Percentiles rank a stretch among this genome's conserved stretches.
These are phyloP conservation scores for Amphiprion percula DNA, from an alignment of 2,113 vertebrate genomes.

Conservation along the genomic window DNA sequence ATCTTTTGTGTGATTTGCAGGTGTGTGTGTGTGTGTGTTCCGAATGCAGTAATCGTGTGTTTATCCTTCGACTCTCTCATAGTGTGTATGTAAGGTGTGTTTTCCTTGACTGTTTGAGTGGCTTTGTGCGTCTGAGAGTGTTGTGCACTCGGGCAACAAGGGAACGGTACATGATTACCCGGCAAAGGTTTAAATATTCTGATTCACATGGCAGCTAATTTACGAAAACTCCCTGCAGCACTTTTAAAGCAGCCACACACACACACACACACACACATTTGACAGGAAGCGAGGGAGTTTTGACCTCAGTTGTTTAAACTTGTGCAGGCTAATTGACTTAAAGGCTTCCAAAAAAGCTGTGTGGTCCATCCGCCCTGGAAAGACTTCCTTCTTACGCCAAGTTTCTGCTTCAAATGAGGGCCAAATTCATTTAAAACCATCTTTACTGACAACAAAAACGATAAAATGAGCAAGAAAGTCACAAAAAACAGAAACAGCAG, in stretches of 20 bases:
- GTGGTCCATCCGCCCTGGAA: neutral
- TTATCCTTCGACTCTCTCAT: neutral
- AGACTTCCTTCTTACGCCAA: conserved; percentile 1
- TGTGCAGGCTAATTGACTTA: conserved; percentile 11
- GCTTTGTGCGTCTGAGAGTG: conserved; percentile 11
- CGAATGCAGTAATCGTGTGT: neutral
- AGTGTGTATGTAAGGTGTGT: neutral
- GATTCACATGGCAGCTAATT: conserved; percentile 55
- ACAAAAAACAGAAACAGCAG: too few relatives aligned
- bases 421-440: neutral
- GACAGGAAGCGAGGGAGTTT: conserved; percentile 2
- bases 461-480: neutral
- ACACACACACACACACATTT: neutral
- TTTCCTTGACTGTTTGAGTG: conserved; percentile 25
- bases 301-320: conserved; percentile 6
- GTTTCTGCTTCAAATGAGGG: conserved; percentile 1
- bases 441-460: neutral
- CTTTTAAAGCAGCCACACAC: conserved; percentile 14
- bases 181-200: conserved; percentile 61
- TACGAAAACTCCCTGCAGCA: conserved; percentile 3
- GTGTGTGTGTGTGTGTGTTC: conserved; percentile 9
- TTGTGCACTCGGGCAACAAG: conserved; percentile 32
- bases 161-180: conserved; percentile 64
- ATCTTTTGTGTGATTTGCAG: conserved; percentile 6
- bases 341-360: conserved; percentile 11